Percentiles rank a stretch among this genome's conserved stretches.
Conservation (phyloP, 2,888 invertebrate species). For the Papilio gigon region DNA sequence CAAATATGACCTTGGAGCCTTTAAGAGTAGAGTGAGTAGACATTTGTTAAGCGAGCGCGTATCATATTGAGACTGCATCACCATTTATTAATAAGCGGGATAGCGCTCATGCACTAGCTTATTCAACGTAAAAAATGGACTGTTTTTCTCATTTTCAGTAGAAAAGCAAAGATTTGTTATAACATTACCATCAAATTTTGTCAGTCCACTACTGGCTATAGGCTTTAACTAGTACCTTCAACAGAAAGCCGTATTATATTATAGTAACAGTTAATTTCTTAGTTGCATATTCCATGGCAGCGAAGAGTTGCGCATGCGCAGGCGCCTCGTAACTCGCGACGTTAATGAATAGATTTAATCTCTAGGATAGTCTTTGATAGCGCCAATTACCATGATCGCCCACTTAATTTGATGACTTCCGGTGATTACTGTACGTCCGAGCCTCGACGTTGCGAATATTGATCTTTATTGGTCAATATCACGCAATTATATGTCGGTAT, state of each 20-base stretch:
- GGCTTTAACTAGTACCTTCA: not conserved
- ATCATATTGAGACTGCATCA: too few relatives aligned
- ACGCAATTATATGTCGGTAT: constrained; percentile 41
- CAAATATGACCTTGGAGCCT: too few relatives aligned
- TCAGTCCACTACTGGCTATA: not conserved
- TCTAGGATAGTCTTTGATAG: constrained; percentile 67
- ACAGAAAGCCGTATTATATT: not conserved
- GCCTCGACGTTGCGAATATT: constrained; percentile 63
- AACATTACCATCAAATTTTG: not conserved
- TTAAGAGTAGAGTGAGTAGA: too few relatives aligned
- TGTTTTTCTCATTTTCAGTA: not conserved
- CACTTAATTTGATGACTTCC: constrained; percentile 68
- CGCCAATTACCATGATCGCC: constrained; percentile 66
- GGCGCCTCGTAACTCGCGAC: constrained; percentile 64
- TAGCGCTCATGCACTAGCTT: too few relatives aligned
- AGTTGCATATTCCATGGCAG: constrained; percentile 50
- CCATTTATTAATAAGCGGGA: too few relatives aligned
- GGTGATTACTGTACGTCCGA: constrained; percentile 58
- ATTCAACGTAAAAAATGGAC: too few relatives aligned
- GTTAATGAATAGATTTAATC: constrained; percentile 74
- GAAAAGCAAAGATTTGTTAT: not conserved
- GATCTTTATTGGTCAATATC: constrained; percentile 63
- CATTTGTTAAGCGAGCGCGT: too few relatives aligned
- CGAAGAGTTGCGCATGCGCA: constrained; percentile 51
- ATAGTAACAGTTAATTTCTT: constrained; percentile 35